Percentiles rank a stretch among this genome's conserved stretches.
phyloP scores from a whole-genome alignment of 2,888 invertebrate genomes.

The Catocala nupta region DNA sequence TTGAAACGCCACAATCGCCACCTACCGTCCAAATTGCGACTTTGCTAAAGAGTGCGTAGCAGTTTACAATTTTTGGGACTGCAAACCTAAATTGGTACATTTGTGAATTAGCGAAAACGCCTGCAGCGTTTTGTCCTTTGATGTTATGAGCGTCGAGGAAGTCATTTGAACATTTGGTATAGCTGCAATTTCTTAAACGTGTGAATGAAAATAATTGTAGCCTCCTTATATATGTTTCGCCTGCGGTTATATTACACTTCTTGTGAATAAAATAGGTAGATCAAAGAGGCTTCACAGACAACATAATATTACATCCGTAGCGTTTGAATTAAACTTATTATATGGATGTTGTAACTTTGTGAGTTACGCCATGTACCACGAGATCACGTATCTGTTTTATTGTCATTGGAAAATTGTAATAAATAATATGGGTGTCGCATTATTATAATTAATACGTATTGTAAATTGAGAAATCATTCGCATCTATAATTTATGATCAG shows the following conservation, averaged over 20 bases:
- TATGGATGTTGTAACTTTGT: not conserved
- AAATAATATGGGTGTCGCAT: too few species aligned
- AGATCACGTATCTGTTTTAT: not conserved
- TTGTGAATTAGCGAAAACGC: slow-evolving; percentile 61
- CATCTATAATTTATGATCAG: not conserved
- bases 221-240: slow-evolving; percentile 30
- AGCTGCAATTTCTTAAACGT: slow-evolving; percentile 53
- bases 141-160: slow-evolving; percentile 60
- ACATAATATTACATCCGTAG: slow-evolving; percentile 7
- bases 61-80: slow-evolving; percentile 27
- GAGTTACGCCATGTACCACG: not conserved
- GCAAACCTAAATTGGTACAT: slow-evolving; percentile 49
- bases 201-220: slow-evolving; percentile 48
- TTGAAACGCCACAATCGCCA: slow-evolving; percentile 18
- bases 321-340: slow-evolving; percentile 6
- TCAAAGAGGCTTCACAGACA: slow-evolving; percentile 27
- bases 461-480: not conserved
- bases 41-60: slow-evolving; percentile 26
- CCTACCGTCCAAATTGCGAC: slow-evolving; percentile 31
- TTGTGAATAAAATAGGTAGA: slow-evolving; percentile 33
- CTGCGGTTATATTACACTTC: slow-evolving; percentile 33
- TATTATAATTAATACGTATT: not conserved
- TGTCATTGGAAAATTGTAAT: too few species aligned
- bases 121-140: slow-evolving; percentile 57
- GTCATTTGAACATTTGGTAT: slow-evolving; percentile 58